phyloP scores from a whole-genome alignment of 1,140 invertebrate genomes.

The Pentalonia nigronervosa region DNA sequence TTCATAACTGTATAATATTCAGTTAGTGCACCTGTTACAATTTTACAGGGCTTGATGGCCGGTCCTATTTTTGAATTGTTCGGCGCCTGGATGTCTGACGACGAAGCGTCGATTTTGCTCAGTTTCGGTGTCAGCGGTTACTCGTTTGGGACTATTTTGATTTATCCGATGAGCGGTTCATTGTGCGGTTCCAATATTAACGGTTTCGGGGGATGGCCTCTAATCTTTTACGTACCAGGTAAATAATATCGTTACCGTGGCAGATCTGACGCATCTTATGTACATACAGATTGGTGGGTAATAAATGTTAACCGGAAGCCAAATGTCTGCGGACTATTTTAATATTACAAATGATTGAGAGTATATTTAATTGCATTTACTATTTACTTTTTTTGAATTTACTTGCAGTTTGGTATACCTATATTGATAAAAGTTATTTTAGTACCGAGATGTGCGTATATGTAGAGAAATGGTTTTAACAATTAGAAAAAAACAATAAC shows the following conservation, averaged over 20 bases:
- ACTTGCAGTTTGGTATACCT: no score
- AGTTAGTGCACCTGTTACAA: not conserved
- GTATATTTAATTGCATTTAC: no score
- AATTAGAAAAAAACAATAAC: no score
- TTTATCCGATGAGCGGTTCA: not conserved
- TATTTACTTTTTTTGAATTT: no score
- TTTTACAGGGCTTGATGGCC: not conserved
- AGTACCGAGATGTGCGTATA: no score
- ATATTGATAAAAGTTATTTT: no score
- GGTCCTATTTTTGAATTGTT: constrained; percentile 34
- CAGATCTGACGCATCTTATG: no score
- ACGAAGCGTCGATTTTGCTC: not conserved
- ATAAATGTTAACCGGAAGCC: not conserved
- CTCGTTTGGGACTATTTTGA: not conserved
- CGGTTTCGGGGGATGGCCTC: constrained; percentile 33
- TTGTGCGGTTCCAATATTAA: not conserved
- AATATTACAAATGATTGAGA: no score
- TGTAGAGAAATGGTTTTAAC: no score
- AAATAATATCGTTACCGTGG: not conserved
- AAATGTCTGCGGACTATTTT: not conserved
- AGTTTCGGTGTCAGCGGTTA: constrained; percentile 38
- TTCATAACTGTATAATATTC: no score
- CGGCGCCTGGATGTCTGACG: not conserved
- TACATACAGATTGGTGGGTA: not conserved
- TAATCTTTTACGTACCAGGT: constrained; percentile 44